Evolutionary conservation across 2,113 vertebrate species (phyloP).

Genomic region (Pyrgilauda ruficollis): DNA sequence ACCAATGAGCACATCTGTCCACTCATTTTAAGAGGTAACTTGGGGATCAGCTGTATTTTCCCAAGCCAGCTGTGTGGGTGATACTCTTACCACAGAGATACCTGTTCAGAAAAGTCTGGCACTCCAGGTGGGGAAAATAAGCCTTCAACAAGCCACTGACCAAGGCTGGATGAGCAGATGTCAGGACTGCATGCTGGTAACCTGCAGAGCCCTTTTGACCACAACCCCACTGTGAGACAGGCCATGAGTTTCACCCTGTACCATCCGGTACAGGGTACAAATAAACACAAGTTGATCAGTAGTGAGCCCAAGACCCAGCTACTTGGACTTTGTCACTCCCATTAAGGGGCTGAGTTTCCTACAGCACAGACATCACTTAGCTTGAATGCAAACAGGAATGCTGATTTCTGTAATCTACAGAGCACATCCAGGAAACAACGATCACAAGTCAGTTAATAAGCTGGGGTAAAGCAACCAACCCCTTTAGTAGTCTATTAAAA

Average conservation of each 20-base stretch:
- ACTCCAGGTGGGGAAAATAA: not conserved
- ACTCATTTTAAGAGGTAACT: not conserved
- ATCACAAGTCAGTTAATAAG: constrained; percentile 2
- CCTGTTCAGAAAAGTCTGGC: not conserved
- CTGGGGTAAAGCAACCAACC: constrained; percentile 21
- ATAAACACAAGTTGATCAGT: not conserved
- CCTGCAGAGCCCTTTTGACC: not conserved
- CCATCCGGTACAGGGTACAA: not conserved
- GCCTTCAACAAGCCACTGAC: not conserved
- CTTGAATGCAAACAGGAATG: not conserved
- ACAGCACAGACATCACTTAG: not conserved
- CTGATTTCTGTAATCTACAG: not conserved
- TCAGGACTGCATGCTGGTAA: not conserved
- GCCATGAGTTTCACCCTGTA: not conserved
- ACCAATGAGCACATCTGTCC: not conserved
- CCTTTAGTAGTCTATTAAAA: constrained; percentile 61
- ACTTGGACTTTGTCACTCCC: not conserved
- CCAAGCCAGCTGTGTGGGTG: not conserved
- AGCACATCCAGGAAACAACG: not conserved
- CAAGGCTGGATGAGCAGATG: not conserved
- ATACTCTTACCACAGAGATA: not conserved
- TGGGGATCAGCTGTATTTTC: not conserved
- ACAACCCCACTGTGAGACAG: not conserved
- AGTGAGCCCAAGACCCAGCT: not conserved
- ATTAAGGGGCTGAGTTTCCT: not conserved